Conservation (phyloP, 2,888 invertebrate species). For the Netelia melanura region DNA sequence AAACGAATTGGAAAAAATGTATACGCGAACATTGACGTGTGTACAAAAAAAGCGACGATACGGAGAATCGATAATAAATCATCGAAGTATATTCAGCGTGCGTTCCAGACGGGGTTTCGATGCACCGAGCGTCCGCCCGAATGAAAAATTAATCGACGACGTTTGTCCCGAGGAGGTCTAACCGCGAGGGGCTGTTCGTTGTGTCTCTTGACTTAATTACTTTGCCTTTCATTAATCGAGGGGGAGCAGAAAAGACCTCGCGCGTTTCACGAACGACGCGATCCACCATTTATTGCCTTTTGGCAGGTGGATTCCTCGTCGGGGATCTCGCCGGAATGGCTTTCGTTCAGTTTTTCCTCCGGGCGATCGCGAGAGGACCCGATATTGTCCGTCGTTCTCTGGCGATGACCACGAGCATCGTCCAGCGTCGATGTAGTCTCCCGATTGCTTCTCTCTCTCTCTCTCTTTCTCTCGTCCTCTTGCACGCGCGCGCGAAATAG, state of each 20-base stretch:
- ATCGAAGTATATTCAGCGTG: slow-evolving; percentile 70
- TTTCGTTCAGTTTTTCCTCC: slow-evolving; percentile 72
- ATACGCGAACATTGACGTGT: slow-evolving; percentile 6
- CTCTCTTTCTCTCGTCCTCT: neutral
- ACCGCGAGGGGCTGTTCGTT: slow-evolving; percentile 13
- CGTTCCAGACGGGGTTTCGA: slow-evolving; percentile 34
- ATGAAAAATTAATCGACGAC: slow-evolving; percentile 72
- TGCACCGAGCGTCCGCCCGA: slow-evolving; percentile 56
- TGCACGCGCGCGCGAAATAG: slow-evolving; percentile 4
- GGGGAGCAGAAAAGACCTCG: slow-evolving; percentile 22
- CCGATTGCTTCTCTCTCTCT: neutral
- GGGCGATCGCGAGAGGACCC: slow-evolving; percentile 66
- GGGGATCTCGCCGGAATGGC: slow-evolving; percentile 59
- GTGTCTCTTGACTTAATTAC: slow-evolving; percentile 80
- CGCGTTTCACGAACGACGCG: slow-evolving; percentile 46
- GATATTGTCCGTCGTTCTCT: slow-evolving; percentile 63
- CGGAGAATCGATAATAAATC: slow-evolving; percentile 78
- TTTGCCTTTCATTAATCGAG: slow-evolving; percentile 77
- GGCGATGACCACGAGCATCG: neutral
- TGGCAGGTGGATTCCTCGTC: slow-evolving; percentile 73
- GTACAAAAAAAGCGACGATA: slow-evolving; percentile 59
- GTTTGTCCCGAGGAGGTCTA: slow-evolving; percentile 76
- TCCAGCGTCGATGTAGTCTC: slow-evolving; percentile 14
- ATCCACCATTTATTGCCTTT: slow-evolving; percentile 74
- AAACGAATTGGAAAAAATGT: slow-evolving; percentile 12